A percentile compares a stretch with the other conserved stretches of the same genome.
Conservation (phyloP, 2,113 vertebrate genomes). For the Perognathus longimembris region DNA sequence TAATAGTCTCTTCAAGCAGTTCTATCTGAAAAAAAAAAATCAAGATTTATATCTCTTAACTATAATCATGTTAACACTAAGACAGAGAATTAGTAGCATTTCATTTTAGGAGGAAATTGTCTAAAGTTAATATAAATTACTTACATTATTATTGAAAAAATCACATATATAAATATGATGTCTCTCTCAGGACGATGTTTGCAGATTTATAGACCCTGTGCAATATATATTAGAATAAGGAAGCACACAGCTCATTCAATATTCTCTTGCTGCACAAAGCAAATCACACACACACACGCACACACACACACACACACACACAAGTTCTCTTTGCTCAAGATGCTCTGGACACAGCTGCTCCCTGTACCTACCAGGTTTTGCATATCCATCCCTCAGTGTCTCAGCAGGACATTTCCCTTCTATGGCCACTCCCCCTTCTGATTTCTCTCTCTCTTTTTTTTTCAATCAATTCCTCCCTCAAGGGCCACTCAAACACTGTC, state of each 20-base stretch:
- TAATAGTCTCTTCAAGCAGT: conserved; percentile 48
- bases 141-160: conserved; percentile 69
- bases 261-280: neutral
- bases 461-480: neutral
- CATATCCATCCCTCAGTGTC: neutral
- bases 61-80: conserved; percentile 69
- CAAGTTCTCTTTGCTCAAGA: neutral
- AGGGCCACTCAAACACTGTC: neutral
- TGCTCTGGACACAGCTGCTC: neutral
- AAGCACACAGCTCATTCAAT: conserved; percentile 35
- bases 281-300: neutral
- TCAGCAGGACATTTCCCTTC: neutral
- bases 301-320: neutral
- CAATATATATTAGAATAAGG: conserved; percentile 64
- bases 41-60: conserved; percentile 62
- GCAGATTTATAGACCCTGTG: conserved; percentile 69
- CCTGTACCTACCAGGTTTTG: neutral
- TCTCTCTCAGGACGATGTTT: conserved; percentile 62
- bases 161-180: conserved; percentile 61
- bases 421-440: no score
- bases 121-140: conserved; percentile 76
- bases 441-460: neutral
- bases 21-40: neutral
- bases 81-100: conserved; percentile 67
- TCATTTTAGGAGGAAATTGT: conserved; percentile 59